Percentiles rank a stretch among this genome's conserved stretches.
Evolutionary conservation across 2,113 vertebrate species (phyloP).

Genomic region (Agapornis roseicollis): DNA sequence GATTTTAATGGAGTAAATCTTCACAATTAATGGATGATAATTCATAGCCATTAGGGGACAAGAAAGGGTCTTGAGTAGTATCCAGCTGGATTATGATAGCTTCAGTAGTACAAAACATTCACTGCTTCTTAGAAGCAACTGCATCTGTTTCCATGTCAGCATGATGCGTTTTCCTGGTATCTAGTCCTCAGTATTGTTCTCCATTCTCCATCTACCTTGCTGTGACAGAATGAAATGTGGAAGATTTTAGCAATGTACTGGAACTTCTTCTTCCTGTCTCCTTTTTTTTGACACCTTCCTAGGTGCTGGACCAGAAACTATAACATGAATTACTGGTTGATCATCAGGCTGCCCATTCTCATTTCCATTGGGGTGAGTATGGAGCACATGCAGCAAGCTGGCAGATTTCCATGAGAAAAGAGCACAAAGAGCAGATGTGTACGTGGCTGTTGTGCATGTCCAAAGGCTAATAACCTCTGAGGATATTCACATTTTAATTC

Average conservation of each 20-base stretch:
- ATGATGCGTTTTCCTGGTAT: conserved; percentile 34
- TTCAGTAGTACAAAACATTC: neutral
- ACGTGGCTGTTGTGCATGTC: neutral
- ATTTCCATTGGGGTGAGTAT: conserved; percentile 83
- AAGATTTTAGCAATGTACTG: neutral
- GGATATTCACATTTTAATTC: conserved; percentile 4
- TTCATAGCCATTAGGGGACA: conserved; percentile 17
- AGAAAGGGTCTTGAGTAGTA: neutral
- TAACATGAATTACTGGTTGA: conserved; percentile 87
- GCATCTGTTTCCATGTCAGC: conserved; percentile 52
- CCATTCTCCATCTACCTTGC: neutral
- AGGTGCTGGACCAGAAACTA: conserved; percentile 89
- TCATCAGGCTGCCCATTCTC: conserved; percentile 85
- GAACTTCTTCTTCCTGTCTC: neutral
- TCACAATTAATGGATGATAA: conserved; percentile 25
- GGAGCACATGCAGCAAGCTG: fast-evolving
- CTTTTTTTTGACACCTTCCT: neutral
- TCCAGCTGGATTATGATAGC: neutral
- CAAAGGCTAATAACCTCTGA: neutral
- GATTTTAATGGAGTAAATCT: conserved; percentile 37
- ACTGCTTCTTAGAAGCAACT: conserved; percentile 15
- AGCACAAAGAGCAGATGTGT: neutral
- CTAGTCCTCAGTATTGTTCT: conserved; percentile 27
- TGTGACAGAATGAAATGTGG: neutral
- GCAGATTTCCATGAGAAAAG: neutral